phyloP scores from a whole-genome alignment of 2,797 vertebrate species.

The Melanotaenia boesemani region DNA sequence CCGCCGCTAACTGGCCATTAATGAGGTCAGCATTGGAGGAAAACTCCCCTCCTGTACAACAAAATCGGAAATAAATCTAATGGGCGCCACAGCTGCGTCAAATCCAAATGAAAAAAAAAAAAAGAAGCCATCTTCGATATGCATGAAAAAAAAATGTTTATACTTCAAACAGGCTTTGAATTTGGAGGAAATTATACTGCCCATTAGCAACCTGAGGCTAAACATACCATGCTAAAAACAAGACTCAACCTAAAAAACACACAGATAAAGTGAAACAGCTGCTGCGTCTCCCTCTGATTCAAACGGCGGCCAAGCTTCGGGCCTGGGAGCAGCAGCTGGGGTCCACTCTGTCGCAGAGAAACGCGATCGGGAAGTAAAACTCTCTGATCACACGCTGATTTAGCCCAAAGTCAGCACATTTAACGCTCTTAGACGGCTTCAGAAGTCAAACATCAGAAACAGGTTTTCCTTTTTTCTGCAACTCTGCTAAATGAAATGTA shows the following conservation, averaged over 20 bases:
- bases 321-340: slow-evolving; percentile 14
- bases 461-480: not conserved
- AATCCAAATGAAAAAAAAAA: not conserved
- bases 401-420: not conserved
- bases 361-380: not conserved
- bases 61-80: slow-evolving; percentile 40
- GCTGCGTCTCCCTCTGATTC: not conserved
- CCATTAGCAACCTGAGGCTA: not conserved
- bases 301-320: not conserved
- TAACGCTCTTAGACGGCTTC: not conserved
- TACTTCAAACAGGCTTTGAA: not conserved
- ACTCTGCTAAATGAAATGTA: slow-evolving; percentile 1
- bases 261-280: not conserved
- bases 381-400: not conserved
- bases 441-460: not conserved
- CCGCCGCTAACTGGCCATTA: slow-evolving; percentile 68
- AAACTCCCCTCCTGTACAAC: slow-evolving; percentile 19
- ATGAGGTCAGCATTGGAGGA: slow-evolving; percentile 49
- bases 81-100: slow-evolving; percentile 2
- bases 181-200: not conserved
- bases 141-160: not conserved
- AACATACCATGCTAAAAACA: not conserved
- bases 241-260: not conserved
- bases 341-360: not conserved
- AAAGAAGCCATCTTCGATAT: not conserved